These are phyloP conservation scores for Agrypnus murinus DNA, from an alignment of 2,888 invertebrate genomes.

Conservation along the genomic window DNA sequence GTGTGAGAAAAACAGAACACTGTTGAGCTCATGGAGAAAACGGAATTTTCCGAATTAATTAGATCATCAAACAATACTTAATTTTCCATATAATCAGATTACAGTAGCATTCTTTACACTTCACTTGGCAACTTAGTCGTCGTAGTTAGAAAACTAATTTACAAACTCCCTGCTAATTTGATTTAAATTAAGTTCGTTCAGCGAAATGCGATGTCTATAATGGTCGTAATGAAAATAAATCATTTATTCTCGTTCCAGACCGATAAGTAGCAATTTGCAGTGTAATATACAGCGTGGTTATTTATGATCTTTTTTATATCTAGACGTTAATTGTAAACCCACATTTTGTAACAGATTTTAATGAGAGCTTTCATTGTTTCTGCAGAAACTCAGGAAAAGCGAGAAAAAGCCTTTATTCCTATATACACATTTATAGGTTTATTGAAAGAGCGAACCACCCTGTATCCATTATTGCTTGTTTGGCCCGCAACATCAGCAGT, in stretches of 20 bases:
- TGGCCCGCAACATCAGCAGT: slow-evolving; percentile 44
- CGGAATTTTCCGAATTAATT: slow-evolving; percentile 54
- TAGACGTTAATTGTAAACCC: neutral
- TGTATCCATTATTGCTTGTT: slow-evolving; percentile 43
- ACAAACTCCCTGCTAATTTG: slow-evolving; percentile 69
- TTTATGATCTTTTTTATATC: slow-evolving; percentile 2
- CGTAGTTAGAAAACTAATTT: slow-evolving; percentile 68
- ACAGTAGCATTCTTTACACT: slow-evolving; percentile 67
- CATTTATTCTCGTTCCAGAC: slow-evolving; percentile 55
- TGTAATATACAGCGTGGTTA: slow-evolving; percentile 40
- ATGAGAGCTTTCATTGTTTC: neutral
- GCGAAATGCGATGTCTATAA: slow-evolving; percentile 60
- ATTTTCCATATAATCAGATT: slow-evolving; percentile 69
- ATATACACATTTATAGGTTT: neutral
- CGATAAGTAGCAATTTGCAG: slow-evolving; percentile 51
- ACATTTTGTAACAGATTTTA: neutral
- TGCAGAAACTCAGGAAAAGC: neutral
- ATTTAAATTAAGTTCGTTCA: slow-evolving; percentile 68
- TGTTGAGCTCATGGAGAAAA: slow-evolving; percentile 28
- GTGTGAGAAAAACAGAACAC: slow-evolving; percentile 16
- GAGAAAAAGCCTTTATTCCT: neutral
- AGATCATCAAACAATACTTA: slow-evolving; percentile 67
- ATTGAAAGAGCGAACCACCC: slow-evolving; percentile 33
- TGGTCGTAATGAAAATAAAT: slow-evolving; percentile 59
- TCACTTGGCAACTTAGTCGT: slow-evolving; percentile 58